Percentiles rank a stretch among this genome's conserved stretches.
Evolutionary conservation across 2,113 vertebrate species (phyloP).

Genomic region (Microcebus jonahi): DNA sequence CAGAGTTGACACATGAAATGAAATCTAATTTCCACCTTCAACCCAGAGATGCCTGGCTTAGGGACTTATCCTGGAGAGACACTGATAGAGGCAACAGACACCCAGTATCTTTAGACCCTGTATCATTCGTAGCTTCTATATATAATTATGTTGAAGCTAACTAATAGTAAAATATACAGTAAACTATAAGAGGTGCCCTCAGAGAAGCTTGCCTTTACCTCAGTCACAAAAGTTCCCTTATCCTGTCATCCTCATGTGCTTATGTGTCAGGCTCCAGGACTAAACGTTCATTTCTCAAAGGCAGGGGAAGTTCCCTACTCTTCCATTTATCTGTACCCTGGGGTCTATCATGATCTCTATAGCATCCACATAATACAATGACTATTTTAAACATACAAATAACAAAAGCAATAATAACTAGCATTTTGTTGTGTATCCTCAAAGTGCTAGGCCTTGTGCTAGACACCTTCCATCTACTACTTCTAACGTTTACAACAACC

Average conservation of each 20-base stretch:
- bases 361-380: neutral
- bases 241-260: neutral
- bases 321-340: neutral
- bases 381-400: neutral
- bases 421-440: neutral
- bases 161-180: neutral
- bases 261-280: neutral
- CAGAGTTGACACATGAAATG: neutral
- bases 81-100: neutral
- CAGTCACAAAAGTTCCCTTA: neutral
- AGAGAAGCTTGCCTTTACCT: neutral
- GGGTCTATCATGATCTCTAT: neutral
- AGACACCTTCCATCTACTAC: neutral
- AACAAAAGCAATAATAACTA: neutral
- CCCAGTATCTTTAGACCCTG: neutral
- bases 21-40: neutral
- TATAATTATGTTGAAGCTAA: neutral
- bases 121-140: neutral
- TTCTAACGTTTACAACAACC: neutral
- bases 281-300: neutral
- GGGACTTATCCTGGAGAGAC: neutral
- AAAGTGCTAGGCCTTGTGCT: neutral
- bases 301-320: neutral
- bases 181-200: too few species aligned
- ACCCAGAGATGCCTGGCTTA: neutral